These are phyloP conservation scores for Harpalus rufipes DNA, from an alignment of 2,888 invertebrate genomes.

Conservation along the genomic window DNA sequence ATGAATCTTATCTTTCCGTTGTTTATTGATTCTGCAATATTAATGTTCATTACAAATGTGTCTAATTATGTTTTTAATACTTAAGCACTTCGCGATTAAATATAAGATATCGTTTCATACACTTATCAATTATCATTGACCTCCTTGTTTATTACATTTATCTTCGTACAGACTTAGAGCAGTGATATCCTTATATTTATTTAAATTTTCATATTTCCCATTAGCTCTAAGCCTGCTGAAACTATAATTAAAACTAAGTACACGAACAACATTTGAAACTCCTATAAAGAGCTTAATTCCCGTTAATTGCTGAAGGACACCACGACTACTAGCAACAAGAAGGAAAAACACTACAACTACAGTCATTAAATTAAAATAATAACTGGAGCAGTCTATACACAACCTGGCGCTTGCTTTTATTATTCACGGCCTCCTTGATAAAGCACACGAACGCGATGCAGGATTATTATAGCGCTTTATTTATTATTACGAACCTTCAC, in stretches of 20 bases:
- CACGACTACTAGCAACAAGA: background rate
- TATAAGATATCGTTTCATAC: no score
- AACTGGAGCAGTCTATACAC: background rate
- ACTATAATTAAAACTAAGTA: background rate
- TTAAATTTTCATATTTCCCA: background rate
- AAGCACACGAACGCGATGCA: background rate
- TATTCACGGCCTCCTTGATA: background rate
- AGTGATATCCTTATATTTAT: no score
- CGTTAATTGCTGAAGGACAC: background rate
- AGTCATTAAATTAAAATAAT: conserved; percentile 7
- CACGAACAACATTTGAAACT: background rate
- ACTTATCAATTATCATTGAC: no score
- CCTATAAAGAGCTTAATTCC: background rate
- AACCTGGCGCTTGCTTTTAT: background rate
- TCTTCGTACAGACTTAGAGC: no score
- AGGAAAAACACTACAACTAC: background rate
- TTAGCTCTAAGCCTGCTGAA: background rate
- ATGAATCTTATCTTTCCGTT: no score
- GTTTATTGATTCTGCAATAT: no score
- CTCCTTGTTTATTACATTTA: no score
- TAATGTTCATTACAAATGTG: no score
- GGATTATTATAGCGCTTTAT: background rate
- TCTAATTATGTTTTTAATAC: no score
- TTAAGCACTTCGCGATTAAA: no score
- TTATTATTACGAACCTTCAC: background rate